A percentile compares a stretch with the other conserved stretches of the same genome.
phyloP scores from a whole-genome alignment of 64 coral and sea anemone genomes.

The Cladopsammia gracilis region DNA sequence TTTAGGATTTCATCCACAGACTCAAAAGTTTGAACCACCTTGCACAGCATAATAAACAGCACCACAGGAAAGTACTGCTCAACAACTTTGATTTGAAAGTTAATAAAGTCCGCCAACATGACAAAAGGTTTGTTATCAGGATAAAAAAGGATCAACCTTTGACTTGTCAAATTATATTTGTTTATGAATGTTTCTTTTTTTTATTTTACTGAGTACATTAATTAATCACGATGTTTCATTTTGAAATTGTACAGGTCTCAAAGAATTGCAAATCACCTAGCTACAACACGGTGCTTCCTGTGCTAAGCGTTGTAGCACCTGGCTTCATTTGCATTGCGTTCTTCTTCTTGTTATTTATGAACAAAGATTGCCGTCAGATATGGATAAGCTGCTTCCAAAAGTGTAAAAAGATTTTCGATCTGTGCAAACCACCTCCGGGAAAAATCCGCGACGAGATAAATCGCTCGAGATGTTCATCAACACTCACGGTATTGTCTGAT shows the following conservation, averaged over 20 bases:
- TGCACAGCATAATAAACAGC: too few species aligned
- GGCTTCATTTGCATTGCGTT: conserved; percentile 79
- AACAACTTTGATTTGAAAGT: too few species aligned
- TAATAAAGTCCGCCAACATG: too few species aligned
- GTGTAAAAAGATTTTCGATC: conserved; percentile 21
- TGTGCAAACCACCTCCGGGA: background rate
- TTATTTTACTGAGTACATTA: too few species aligned
- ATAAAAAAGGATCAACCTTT: too few species aligned
- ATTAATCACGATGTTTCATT: background rate
- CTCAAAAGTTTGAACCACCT: too few species aligned
- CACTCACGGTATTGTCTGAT: conserved; percentile 67
- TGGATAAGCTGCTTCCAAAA: conserved; percentile 68
- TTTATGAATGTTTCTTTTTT: background rate
- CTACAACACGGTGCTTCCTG: conserved; percentile 30
- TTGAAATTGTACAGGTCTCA: conserved; percentile 9
- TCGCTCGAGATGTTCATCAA: conserved; percentile 85
- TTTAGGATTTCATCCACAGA: too few species aligned
- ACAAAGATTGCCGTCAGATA: conserved; percentile 91
- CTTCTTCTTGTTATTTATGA: conserved; percentile 90
- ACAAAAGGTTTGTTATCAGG: too few species aligned
- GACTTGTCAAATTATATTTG: too few species aligned
- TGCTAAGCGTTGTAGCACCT: conserved; percentile 68
- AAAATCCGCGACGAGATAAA: conserved; percentile 26
- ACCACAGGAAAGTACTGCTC: too few species aligned
- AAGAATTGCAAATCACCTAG: conserved; percentile 62